Evolutionary conservation across 2,113 vertebrate species (phyloP).

Genomic region (Piprites chloris): DNA sequence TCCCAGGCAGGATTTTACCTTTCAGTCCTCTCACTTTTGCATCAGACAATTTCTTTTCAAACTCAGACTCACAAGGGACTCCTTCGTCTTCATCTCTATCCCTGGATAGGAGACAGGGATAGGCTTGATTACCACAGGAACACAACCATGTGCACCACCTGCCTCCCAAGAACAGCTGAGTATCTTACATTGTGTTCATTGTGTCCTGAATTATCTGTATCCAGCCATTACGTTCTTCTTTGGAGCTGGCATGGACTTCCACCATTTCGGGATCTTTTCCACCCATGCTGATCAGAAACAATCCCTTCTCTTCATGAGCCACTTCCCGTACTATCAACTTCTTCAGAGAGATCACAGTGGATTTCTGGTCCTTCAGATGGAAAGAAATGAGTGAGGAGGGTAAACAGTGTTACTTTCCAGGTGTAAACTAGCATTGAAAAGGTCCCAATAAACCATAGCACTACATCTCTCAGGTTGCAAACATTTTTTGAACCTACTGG

Average conservation of each 20-base stretch:
- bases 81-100: conserved; percentile 96
- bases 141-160: rapidly evolving
- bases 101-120: conserved; percentile 60
- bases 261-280: conserved; percentile 91
- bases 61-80: conserved; percentile 92
- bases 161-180: not conserved
- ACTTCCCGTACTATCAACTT: conserved; percentile 96
- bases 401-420: not conserved
- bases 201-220: conserved; percentile 90
- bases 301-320: conserved; percentile 93
- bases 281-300: conserved; percentile 93
- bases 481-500: not conserved
- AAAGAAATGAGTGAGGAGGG: not conserved
- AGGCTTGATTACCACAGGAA: not conserved
- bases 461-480: not conserved
- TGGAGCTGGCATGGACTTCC: conserved; percentile 89
- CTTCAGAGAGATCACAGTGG: conserved; percentile 94
- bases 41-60: conserved; percentile 88
- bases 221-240: conserved; percentile 93
- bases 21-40: conserved; percentile 88
- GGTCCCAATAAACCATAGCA: not conserved
- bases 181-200: conserved; percentile 87
- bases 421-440: not conserved
- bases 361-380: conserved; percentile 86
- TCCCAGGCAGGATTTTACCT: conserved; percentile 75